These are phyloP conservation scores for Bubalus kerabau DNA, from an alignment of 2,113 vertebrate genomes.

Conservation along the genomic window DNA sequence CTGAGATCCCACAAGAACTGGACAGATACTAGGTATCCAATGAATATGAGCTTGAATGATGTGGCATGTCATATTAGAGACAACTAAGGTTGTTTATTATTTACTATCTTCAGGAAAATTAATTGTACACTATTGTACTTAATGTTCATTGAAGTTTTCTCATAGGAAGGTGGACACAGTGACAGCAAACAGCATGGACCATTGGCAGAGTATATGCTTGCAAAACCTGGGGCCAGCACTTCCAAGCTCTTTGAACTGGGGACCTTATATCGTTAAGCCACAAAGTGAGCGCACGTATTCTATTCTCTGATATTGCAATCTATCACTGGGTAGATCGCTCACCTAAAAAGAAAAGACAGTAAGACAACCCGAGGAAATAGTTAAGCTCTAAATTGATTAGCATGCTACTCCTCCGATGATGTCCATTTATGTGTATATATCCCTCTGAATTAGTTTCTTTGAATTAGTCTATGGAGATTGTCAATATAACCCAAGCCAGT, in stretches of 20 bases:
- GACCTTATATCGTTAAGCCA: background rate
- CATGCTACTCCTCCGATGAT: background rate
- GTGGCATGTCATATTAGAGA: background rate
- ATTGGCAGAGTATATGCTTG: rapidly evolving
- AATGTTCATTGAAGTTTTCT: background rate
- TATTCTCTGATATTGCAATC: background rate
- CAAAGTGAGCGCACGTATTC: background rate
- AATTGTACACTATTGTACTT: background rate
- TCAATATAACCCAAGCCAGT: background rate
- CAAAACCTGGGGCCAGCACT: background rate
- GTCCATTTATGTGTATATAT: background rate
- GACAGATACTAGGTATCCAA: background rate
- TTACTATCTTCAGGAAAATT: background rate
- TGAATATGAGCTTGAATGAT: background rate
- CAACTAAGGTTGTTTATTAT: background rate
- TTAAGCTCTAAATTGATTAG: background rate
- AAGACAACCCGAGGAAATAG: background rate
- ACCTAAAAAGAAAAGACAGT: background rate
- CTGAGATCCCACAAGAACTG: background rate
- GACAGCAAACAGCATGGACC: too few relatives aligned
- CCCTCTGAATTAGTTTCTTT: background rate
- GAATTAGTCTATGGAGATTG: background rate
- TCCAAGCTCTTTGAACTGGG: background rate
- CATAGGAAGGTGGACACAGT: background rate
- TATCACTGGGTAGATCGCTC: rapidly evolving